Evolutionary conservation across 2,888 invertebrate genomes (phyloP), one percentile per base, ranked within the genome.

Genomic region (Sesia apiformis): DNA sequence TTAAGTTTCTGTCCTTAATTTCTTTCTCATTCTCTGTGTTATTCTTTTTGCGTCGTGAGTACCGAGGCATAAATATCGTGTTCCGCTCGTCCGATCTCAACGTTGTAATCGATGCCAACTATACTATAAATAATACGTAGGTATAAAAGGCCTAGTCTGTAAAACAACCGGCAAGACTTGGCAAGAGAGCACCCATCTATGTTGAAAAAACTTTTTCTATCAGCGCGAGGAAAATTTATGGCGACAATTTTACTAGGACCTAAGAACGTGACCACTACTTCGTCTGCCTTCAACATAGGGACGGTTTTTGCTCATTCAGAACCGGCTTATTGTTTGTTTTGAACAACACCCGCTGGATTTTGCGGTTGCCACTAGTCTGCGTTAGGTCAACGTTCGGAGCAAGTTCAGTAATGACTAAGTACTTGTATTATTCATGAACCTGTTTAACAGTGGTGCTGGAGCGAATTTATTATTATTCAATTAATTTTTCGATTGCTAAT

Each of bases 191-290:
- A 56, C 63, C 61, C 65, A 59, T 65, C 64, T 62, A 62, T 65
- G 60, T 59, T 62, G 58, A 61, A 64, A 57, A 72, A 82, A 83
- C 65, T 83, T 83, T 81, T 81, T 81, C 83, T 80, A 81, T 81
- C 76, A 76, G 62, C 66, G 63, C 63, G 62, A 63, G 60, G 65
- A 61, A 70, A 77, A 81, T 78, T 78, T 78, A 78, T 78, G 65
- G 73, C 70, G 72, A 76, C 78, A 77, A 76, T 23, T 80, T 76
- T 74, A 62, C 61, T 58, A 54, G 41, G 64, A 62, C 64, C 70
- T 74, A 68, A 70, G 67, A 67, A 60, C 60, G 57, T 40, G 38
- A 52, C 58, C 58, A 62, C 56, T 58, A 58, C 58, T 61, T 58
- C 52, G 56, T 64, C 58, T 61, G 55, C 56, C 55, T 52, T 58